Base-by-base conservation (phyloP, 2,888 invertebrate genomes). In the Cataglyphis albicans region DNA sequence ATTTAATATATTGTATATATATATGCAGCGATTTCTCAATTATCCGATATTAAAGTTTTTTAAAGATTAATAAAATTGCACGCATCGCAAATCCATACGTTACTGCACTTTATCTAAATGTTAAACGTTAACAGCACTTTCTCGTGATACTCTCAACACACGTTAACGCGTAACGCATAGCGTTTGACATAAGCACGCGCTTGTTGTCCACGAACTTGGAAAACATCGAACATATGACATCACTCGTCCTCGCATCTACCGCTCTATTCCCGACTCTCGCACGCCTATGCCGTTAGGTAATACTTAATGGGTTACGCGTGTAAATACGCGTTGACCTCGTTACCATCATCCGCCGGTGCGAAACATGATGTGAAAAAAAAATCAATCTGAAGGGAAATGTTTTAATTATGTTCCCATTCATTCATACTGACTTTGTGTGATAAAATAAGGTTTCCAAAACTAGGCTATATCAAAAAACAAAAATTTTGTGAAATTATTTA, bases 121-220 rank as follows among this genome's bases (percentile, higher is more conserved):
- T 48, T 6, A 32, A 52, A 52, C 35, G 6, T 55, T n/a, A 72
- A 6, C 59, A 1, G 25, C 57, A 59, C 25, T 59, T 61, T 61
- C 73, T 61, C 61, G 64, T 7, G 18, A 29, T 41, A 48, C 32
- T 76, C 41, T 38, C 68, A 55, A 41, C 41, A 76, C 15, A 55
- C 12, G 25, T 67, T 44, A 64, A 41, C 64, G 64, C 48, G 64
- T 35, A 61, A 73, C 65, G 35, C 41, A 25, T 35, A 35, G 18
- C 25, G 18, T 1, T 18, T 18, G 6, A 57, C 9, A 32, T 32
- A 12, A 25, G 35, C 64, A 52, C 65, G 63, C 18, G 35, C 38
- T 41, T 32, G 7, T 80, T 89, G 87, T 81, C 89, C 89, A 87
- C 88, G 89, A 88, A 88, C 88, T 88, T 88, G 88, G 84, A 82